A percentile compares a stretch with the other conserved stretches of the same genome.
Conservation (phyloP, 2,888 invertebrate species). For the Baronia brevicornis region DNA sequence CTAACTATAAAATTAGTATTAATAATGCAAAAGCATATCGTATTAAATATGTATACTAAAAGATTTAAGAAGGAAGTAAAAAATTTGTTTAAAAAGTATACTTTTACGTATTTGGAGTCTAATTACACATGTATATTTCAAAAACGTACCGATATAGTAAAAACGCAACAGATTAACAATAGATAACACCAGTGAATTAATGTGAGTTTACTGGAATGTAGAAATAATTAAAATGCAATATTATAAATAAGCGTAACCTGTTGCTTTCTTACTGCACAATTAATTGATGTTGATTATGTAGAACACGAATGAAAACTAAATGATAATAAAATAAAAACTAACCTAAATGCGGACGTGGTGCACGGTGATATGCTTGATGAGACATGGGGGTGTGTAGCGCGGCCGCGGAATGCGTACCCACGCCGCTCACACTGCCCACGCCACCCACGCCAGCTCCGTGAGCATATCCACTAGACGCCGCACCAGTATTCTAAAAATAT, state of each 20-base stretch:
- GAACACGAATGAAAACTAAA: background rate
- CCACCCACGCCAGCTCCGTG: slow-evolving; percentile 47
- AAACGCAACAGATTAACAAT: too few relatives aligned
- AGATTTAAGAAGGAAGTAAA: background rate
- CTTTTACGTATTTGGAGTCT: too few relatives aligned
- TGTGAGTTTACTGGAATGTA: too few relatives aligned
- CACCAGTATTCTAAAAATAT: too few relatives aligned
- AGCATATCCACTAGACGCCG: too few relatives aligned
- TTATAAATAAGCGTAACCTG: too few relatives aligned
- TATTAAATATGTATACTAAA: slow-evolving; percentile 16
- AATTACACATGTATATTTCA: too few relatives aligned
- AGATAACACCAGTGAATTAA: too few relatives aligned
- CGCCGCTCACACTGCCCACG: slow-evolving; percentile 48
- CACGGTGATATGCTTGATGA: slow-evolving; percentile 61
- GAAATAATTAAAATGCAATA: slow-evolving; percentile 11
- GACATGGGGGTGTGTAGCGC: slow-evolving; percentile 76
- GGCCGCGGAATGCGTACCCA: too few relatives aligned
- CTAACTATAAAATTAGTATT: slow-evolving; percentile 51
- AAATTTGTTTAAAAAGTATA: background rate
- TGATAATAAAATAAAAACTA: slow-evolving; percentile 13
- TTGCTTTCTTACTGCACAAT: background rate
- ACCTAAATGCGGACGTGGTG: slow-evolving; percentile 67
- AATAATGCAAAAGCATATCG: slow-evolving; percentile 47
- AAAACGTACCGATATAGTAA: too few relatives aligned
- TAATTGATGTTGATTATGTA: background rate